These are phyloP conservation scores for Agriopis leucophaearia DNA, from an alignment of 2,888 invertebrate species.

Conservation along the genomic window DNA sequence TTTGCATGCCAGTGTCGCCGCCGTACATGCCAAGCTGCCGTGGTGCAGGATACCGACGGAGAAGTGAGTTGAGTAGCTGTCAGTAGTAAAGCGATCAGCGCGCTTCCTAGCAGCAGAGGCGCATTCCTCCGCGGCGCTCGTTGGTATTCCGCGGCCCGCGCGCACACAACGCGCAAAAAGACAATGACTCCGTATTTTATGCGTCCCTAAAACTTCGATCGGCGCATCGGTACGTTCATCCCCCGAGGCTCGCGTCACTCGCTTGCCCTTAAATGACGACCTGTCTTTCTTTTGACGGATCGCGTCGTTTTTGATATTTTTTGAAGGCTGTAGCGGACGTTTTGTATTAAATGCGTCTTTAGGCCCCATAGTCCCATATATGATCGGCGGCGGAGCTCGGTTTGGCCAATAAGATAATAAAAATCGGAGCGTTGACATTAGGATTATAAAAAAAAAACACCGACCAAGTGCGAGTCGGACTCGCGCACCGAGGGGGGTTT, in stretches of 20 bases:
- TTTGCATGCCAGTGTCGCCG: neutral
- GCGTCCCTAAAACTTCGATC: conserved; percentile 80
- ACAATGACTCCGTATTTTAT: conserved; percentile 82
- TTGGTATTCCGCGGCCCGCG: conserved; percentile 74
- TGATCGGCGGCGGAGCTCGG: conserved; percentile 4
- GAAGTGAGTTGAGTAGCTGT: conserved; percentile 6
- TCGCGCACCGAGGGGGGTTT: no score
- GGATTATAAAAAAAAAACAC: no score
- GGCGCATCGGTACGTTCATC: conserved; percentile 70
- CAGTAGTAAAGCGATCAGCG: conserved; percentile 19
- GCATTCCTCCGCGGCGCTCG: conserved; percentile 65
- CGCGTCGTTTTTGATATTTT: conserved; percentile 53
- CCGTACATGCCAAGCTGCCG: neutral
- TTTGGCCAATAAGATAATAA: no score
- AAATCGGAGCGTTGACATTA: no score
- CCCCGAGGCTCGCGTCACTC: conserved; percentile 3
- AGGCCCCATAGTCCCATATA: conserved; percentile 46
- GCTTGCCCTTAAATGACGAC: conserved; percentile 68
- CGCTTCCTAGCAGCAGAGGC: conserved; percentile 40
- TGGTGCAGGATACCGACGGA: neutral
- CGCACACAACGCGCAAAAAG: conserved; percentile 79
- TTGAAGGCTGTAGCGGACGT: conserved; percentile 46
- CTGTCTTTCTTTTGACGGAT: conserved; percentile 63
- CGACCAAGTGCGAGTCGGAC: no score
- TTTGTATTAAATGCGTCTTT: conserved; percentile 48